Base-by-base conservation (phyloP, 2,888 invertebrate species). In the Andrena marginata region DNA sequence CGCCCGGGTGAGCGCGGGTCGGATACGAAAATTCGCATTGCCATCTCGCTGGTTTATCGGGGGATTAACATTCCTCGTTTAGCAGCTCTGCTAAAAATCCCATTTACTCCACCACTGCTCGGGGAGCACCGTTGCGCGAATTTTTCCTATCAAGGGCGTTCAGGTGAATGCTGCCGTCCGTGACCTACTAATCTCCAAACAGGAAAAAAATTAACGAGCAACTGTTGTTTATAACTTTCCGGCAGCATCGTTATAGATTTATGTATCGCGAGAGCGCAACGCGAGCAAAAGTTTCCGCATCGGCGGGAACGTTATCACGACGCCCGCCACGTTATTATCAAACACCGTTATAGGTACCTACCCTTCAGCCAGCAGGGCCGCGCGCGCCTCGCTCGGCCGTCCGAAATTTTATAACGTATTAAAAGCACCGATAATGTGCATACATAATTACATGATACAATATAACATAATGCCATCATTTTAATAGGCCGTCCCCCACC, bases 401-500 rank as follows among this genome's bases (percentile, higher is more conserved):
- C 70, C 71, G 62, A 63, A 86, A 86, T 87, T 86, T 86, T 86
- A 77, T 78, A 86, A 74, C 85, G 72, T 63, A 82, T 85, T 85
- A 82, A 86, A 86, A 86, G 85, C 87, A 33, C 29, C 76, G 82
- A 77, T 85, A 82, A 86, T 82, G 73, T 65, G 77, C 78, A 42
- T 60, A 51, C 79, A 54, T 86, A 85, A 86, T 86, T 80, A 76
- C 85, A 60, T 80, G 75, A 84, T 71, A 73, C 79, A 63, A 86
- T 86, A 82, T 82, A 82, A 56, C 79, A 86, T 84, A 86, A 85
- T 79, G 51, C 62, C 76, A 82, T 86, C 80, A 72, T 80, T 87
- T 85, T 85, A 85, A 85, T 83, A 82, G 87, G 42, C 13, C 35
- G 8, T 2, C 35, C 10, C 0, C 67, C 7, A 10, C 2, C 20